Percentiles rank a stretch among this genome's conserved stretches.
Conservation (phyloP, 2,888 invertebrate species). For the Lasioglossum pauxillum region DNA sequence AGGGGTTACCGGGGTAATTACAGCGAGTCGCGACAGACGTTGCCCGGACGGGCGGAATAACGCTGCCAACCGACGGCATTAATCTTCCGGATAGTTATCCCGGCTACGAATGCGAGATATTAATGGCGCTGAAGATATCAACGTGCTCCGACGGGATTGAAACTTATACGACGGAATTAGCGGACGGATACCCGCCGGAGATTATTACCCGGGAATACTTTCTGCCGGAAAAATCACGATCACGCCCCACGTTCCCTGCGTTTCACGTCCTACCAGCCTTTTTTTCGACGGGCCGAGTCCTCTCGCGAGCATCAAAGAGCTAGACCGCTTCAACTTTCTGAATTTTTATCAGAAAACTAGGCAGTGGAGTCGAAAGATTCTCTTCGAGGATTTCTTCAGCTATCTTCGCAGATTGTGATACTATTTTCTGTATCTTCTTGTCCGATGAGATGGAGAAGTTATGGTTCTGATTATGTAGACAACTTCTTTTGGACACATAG, state of each 20-base stretch:
- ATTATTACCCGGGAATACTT: constrained; percentile 5
- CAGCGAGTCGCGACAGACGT: constrained; percentile 40
- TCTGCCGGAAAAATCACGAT: background rate
- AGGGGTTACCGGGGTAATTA: constrained; percentile 33
- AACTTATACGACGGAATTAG: constrained; percentile 55
- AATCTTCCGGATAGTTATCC: constrained; percentile 54
- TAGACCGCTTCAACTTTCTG: background rate
- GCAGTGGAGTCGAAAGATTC: background rate
- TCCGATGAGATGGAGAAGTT: background rate
- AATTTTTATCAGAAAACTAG: background rate
- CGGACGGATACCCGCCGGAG: constrained; percentile 29
- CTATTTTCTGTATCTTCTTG: background rate
- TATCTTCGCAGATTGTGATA: background rate
- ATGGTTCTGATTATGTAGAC: background rate
- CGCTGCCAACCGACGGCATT: constrained; percentile 49
- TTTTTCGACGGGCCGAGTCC: background rate
- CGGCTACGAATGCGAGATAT: constrained; percentile 44
- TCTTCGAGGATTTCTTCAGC: background rate
- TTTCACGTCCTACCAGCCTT: too few species aligned
- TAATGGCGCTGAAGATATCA: constrained; percentile 53
- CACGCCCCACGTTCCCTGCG: background rate
- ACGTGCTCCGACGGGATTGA: constrained; percentile 31
- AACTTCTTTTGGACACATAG: background rate
- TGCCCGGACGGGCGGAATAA: constrained; percentile 19
- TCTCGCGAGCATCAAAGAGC: background rate